Conservation (phyloP, 2,797 vertebrate species). For the Danio tinwini region DNA sequence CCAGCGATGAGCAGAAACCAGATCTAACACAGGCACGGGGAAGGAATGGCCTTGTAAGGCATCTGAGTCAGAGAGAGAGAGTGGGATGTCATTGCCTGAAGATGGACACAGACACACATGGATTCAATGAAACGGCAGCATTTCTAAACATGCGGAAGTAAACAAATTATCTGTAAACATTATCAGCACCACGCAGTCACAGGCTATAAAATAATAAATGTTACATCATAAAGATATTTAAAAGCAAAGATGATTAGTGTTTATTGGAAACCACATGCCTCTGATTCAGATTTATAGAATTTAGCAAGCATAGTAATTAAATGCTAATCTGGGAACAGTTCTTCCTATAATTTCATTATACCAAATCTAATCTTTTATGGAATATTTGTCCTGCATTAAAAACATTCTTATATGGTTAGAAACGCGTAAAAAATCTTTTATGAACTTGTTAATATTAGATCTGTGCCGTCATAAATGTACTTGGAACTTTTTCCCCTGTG, state of each 20-base stretch:
- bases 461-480: not conserved
- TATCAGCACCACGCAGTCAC: not conserved
- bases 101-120: not conserved
- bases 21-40: slow-evolving; percentile 55
- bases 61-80: slow-evolving; percentile 45
- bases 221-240: not conserved
- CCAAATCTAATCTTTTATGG: not conserved
- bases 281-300: slow-evolving; percentile 21
- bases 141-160: slow-evolving; percentile 53
- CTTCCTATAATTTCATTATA: not conserved
- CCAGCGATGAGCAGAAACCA: slow-evolving; percentile 59
- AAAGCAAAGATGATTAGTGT: slow-evolving; percentile 14
- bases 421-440: not conserved
- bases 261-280: not conserved
- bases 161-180: slow-evolving; percentile 21
- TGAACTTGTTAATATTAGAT: not conserved
- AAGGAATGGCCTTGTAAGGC: slow-evolving; percentile 77
- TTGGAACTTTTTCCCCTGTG: not conserved
- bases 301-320: slow-evolving; percentile 24
- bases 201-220: not conserved
- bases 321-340: slow-evolving; percentile 1
- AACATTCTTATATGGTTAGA: not conserved
- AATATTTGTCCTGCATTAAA: not conserved
- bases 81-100: not conserved
- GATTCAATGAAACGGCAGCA: slow-evolving; percentile 20